These are phyloP conservation scores for Parelbella ahira DNA, from an alignment of 2,888 invertebrate genomes.

Conservation along the genomic window DNA sequence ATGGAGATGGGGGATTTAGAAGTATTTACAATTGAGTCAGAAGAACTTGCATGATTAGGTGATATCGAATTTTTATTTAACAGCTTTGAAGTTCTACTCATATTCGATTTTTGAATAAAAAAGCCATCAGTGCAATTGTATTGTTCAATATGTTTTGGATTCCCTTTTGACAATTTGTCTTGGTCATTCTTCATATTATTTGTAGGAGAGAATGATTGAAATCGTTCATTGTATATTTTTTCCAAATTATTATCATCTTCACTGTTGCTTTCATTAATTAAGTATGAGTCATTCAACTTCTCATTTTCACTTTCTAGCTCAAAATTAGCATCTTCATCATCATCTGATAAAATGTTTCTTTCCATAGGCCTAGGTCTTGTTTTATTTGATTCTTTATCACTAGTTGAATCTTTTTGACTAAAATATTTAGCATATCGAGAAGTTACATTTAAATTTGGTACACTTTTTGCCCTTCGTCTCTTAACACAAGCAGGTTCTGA, in stretches of 20 bases:
- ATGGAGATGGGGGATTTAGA: slow-evolving; percentile 47
- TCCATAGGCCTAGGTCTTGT: slow-evolving; percentile 21
- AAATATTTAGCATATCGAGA: slow-evolving; percentile 76
- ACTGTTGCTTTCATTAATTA: slow-evolving; percentile 36
- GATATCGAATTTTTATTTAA: slow-evolving; percentile 38
- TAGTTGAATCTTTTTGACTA: slow-evolving; percentile 64
- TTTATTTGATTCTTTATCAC: slow-evolving; percentile 49
- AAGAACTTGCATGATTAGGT: slow-evolving; percentile 29
- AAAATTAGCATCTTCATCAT: slow-evolving; percentile 37
- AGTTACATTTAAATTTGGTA: slow-evolving; percentile 70
- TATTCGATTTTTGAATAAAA: slow-evolving; percentile 49
- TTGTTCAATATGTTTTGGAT: slow-evolving; percentile 24
- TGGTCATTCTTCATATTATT: slow-evolving; percentile 40
- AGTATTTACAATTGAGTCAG: slow-evolving; percentile 32
- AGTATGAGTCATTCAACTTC: slow-evolving; percentile 30
- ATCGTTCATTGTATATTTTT: slow-evolving; percentile 62
- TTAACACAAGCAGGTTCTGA: slow-evolving; percentile 36
- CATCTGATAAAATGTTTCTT: slow-evolving; percentile 17
- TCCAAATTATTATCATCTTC: slow-evolving; percentile 61
- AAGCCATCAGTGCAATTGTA: slow-evolving; percentile 41
- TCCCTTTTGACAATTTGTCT: slow-evolving; percentile 35
- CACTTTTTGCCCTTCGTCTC: slow-evolving; percentile 69
- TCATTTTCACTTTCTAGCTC: slow-evolving; percentile 37
- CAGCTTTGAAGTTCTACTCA: slow-evolving; percentile 42
- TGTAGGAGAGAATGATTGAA: slow-evolving; percentile 49